Evolutionary conservation across 2,113 vertebrate species (phyloP).

Genomic region (Centropus bengalensis): DNA sequence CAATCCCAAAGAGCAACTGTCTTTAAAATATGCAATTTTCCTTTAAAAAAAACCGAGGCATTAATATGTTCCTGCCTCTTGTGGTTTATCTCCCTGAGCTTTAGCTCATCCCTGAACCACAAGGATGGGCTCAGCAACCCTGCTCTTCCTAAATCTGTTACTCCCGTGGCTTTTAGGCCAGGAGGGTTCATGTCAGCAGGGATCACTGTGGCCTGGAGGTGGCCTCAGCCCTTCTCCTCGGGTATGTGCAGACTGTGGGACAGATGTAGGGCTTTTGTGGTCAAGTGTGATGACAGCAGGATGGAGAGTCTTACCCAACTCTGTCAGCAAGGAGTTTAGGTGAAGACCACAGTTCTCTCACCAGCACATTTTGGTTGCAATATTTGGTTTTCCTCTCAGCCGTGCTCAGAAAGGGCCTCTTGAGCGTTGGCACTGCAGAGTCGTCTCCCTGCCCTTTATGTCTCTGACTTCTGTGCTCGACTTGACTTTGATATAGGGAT

Average conservation of each 20-base stretch:
- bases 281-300: not conserved
- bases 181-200: not conserved
- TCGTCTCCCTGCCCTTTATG: not conserved
- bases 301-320: not conserved
- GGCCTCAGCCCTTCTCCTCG: not conserved
- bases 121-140: not conserved
- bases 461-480: not conserved
- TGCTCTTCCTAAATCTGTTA: not conserved
- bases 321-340: not conserved
- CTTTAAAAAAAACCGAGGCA: not conserved
- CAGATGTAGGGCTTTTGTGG: not conserved
- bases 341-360: not conserved
- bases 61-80: not conserved
- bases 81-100: not conserved
- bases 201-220: not conserved
- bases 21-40: not conserved
- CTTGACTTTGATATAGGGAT: not conserved
- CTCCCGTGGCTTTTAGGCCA: not conserved
- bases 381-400: not conserved
- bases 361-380: not conserved
- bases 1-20: not conserved
- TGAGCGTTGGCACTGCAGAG: not conserved
- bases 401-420: not conserved
- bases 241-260: not conserved
- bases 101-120: not conserved